A percentile compares a stretch with the other conserved stretches of the same genome.
Evolutionary conservation across 1,140 invertebrate genomes (phyloP).

Genomic region (Tenebrio molitor): DNA sequence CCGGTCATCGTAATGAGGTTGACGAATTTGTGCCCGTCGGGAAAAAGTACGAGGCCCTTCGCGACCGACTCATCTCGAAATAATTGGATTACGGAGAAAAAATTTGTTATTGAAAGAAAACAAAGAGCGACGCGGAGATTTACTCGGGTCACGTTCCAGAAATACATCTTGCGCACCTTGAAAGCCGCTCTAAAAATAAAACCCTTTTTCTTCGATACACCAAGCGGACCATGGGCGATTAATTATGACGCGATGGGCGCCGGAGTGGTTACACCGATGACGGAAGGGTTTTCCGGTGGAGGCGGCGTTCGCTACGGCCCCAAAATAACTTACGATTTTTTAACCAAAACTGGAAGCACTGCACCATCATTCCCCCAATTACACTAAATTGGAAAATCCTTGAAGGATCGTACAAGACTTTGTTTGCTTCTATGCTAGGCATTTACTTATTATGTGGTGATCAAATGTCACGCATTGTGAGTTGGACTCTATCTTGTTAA

Average conservation of each 20-base stretch:
- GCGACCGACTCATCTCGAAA: neutral
- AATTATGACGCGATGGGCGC: slow-evolving; percentile 9
- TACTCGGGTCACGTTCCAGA: slow-evolving; percentile 42
- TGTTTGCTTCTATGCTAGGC: no score
- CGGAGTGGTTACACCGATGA: neutral
- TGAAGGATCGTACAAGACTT: no score
- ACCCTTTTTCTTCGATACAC: slow-evolving; percentile 17
- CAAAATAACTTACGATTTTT: no score
- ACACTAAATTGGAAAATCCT: no score
- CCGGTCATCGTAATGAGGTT: neutral
- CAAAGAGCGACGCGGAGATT: slow-evolving; percentile 38
- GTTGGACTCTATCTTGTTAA: no score
- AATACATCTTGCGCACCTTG: slow-evolving; percentile 38
- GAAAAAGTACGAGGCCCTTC: no score
- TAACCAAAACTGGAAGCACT: no score
- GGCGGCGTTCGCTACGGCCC: neutral
- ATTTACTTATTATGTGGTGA: no score
- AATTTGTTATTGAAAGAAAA: slow-evolving; percentile 17
- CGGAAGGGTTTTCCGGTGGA: neutral
- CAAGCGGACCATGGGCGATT: neutral
- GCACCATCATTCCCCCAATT: no score
- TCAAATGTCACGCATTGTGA: no score
- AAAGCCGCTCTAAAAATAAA: slow-evolving; percentile 37
- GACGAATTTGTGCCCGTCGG: neutral
- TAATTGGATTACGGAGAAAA: neutral